Evolutionary conservation across 2,888 invertebrate genomes (phyloP).

Genomic region (Lasioglossum villosulum): DNA sequence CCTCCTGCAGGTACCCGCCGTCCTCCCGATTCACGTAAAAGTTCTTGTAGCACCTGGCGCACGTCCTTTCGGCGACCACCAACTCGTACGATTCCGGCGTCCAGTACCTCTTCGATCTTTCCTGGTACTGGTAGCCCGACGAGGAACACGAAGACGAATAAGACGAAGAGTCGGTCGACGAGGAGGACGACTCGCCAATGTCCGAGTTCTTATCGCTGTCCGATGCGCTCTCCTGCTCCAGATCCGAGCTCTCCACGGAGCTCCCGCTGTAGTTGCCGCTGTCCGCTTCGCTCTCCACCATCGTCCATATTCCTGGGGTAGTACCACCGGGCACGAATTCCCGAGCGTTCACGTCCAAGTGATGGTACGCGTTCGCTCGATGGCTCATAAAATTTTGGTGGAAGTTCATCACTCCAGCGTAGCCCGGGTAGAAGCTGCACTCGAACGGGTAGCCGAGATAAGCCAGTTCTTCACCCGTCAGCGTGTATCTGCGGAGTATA

Average conservation of each 20-base stretch:
- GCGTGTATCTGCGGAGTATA: constrained; percentile 87
- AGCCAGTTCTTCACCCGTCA: constrained; percentile 88
- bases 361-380: constrained; percentile 63
- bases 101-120: constrained; percentile 8
- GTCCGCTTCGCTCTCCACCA: constrained; percentile 70
- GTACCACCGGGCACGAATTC: constrained; percentile 87
- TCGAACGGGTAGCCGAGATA: constrained; percentile 91
- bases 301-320: constrained; percentile 64
- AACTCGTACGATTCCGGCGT: background rate
- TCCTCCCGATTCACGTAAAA: constrained; percentile 89
- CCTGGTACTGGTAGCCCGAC: constrained; percentile 9
- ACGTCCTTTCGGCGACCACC: constrained; percentile 84
- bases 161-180: constrained; percentile 34
- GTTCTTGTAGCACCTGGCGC: constrained; percentile 90
- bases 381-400: constrained; percentile 47
- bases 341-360: constrained; percentile 88
- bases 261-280: constrained; percentile 79
- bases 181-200: constrained; percentile 66
- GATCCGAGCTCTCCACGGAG: constrained; percentile 77
- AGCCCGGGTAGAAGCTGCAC: constrained; percentile 86
- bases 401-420: constrained; percentile 44
- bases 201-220: constrained; percentile 78
- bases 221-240: constrained; percentile 76
- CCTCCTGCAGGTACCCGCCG: constrained; percentile 88
- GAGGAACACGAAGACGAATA: constrained; percentile 24